Evolutionary conservation across 2,888 invertebrate genomes (phyloP), one percentile per base, ranked within the genome.

Genomic region (Chalcis sispes): DNA sequence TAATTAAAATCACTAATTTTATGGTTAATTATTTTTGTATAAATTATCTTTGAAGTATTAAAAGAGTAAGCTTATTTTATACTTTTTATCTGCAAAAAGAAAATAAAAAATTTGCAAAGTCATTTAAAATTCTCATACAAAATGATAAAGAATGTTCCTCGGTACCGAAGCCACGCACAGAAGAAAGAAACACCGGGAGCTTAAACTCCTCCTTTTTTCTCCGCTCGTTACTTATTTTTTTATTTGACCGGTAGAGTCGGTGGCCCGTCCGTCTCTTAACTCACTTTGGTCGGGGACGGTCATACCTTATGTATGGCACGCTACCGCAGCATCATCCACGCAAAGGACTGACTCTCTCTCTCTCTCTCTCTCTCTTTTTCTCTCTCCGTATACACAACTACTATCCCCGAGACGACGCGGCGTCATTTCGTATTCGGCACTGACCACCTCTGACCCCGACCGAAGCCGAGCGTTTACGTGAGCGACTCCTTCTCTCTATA

Each of bases 261-360:
- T 48, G 1, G 48, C 7, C 25, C 20, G 2, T 29, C 29, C 20
- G 10, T 20, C 48, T n/a, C 18, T 48, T 46, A 10, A n/a, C 54
- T 42, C n/a, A n/a, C n/a, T 27, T 40, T 78, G 80, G 78, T 80
- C 79, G 79, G 46, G 56, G 69, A 18, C 46, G 84, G 85, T 86
- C 87, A 86, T 88, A 87, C 83, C 85, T 88, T 88, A 88, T 87
- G 87, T 86, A 87, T 84, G 83, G 83, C 85, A 82, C 83, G 82
- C 15, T 20, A 79, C 83, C 25, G 79, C 83, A 81, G 81, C 83
- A 82, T 83, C 83, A 81, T 84, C 83, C 83, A 83, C 81, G 83
- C 7, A 23, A 81, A 81, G 81, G 81, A 83, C n/a, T n/a, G n/a
- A n/a, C n/a, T n/a, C n/a, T n/a, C n/a, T n/a, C n/a, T n/a, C n/a